These are phyloP conservation scores for Raja brachyura DNA, from an alignment of 2,113 vertebrate species.

Conservation along the genomic window DNA sequence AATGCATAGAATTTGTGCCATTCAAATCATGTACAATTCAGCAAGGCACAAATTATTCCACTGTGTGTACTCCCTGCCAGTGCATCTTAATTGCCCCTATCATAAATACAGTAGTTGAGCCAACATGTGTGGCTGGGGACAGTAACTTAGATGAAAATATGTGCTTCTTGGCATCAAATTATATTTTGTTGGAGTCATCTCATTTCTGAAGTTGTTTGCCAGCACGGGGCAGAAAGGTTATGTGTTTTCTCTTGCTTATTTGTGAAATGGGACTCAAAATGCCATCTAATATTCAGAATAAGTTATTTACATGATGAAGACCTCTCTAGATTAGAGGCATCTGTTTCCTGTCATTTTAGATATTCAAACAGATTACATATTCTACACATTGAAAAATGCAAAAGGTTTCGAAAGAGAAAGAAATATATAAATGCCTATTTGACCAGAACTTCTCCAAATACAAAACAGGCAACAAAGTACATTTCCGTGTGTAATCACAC, in stretches of 20 bases:
- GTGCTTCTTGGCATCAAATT: background rate
- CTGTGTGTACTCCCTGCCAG: background rate
- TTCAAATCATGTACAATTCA: background rate
- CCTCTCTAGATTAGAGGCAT: background rate
- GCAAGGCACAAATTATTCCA: background rate
- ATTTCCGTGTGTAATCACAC: background rate
- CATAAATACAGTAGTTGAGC: background rate
- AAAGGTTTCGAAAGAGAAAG: background rate
- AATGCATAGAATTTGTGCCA: background rate
- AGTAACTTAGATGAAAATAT: background rate
- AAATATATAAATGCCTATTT: background rate
- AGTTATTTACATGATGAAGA: no score
- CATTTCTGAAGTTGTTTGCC: background rate
- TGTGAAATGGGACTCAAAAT: background rate
- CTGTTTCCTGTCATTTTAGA: background rate
- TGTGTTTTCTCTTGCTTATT: background rate
- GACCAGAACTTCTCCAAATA: background rate
- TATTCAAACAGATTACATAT: background rate
- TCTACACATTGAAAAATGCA: background rate
- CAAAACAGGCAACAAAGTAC: background rate
- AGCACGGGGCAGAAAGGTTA: background rate
- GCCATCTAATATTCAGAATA: conserved; percentile 13
- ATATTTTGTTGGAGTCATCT: background rate
- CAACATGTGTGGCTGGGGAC: background rate
- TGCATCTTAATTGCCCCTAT: background rate